phyloP scores from a whole-genome alignment of 1,140 invertebrate genomes.

The Aphidius gifuensis region DNA sequence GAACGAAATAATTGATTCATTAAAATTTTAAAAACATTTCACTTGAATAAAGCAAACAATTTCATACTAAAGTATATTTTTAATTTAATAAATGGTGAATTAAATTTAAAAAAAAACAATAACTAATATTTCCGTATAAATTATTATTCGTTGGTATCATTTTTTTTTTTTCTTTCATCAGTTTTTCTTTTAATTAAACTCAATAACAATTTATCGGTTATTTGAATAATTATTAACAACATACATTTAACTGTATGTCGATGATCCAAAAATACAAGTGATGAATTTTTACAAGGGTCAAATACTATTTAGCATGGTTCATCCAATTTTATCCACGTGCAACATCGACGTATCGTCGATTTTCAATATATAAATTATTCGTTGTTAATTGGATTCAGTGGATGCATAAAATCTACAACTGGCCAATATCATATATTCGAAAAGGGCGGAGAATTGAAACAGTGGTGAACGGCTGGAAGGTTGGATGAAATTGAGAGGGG shows the following conservation, averaged over 20 bases:
- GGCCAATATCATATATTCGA: constrained; percentile 25
- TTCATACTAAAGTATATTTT: no score
- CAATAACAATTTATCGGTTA: background rate
- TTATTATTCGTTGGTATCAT: no score
- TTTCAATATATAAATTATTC: constrained; percentile 36
- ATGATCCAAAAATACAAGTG: background rate
- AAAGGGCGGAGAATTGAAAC: background rate
- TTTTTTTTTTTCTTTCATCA: no score
- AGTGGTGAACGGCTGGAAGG: background rate
- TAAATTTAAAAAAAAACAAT: no score
- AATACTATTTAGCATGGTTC: no score
- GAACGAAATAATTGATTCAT: no score
- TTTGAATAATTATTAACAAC: background rate
- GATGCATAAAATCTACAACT: constrained; percentile 34
- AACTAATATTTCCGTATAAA: no score
- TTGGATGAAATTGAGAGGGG: no score
- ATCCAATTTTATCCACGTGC: constrained; percentile 5
- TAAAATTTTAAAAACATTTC: no score
- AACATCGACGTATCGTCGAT: constrained; percentile 1
- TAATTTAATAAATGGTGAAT: no score
- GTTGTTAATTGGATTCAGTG: constrained; percentile 35
- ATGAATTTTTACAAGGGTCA: background rate
- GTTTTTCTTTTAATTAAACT: background rate
- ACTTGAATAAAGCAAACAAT: no score
- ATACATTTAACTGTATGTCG: background rate